Percentiles rank a stretch among this genome's conserved stretches.
phyloP scores from a whole-genome alignment of 2,113 vertebrate species.

The Cygnus buccinator region DNA sequence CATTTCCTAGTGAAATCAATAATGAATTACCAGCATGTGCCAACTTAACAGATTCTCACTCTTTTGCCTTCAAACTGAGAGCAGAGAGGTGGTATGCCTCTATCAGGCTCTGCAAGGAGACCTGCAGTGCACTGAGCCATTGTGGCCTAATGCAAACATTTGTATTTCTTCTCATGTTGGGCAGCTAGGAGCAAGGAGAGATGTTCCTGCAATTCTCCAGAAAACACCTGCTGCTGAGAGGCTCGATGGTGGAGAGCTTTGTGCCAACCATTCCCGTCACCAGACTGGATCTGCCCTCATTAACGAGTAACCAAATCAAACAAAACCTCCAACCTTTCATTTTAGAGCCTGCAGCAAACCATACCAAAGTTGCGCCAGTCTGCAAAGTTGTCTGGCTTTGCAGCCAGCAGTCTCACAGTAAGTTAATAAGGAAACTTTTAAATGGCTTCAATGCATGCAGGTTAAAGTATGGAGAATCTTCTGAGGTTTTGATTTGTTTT shows the following conservation, averaged over 20 bases:
- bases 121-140: neutral
- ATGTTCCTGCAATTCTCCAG: neutral
- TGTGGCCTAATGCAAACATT: neutral
- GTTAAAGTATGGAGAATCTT: neutral
- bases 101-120: rapidly evolving
- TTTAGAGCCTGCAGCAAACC: neutral
- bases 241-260: neutral
- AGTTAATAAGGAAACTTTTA: neutral
- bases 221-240: neutral
- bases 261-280: neutral
- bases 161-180: neutral
- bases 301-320: constrained; percentile 62
- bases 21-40: neutral
- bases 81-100: neutral
- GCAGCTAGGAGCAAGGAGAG: neutral
- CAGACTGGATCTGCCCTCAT: neutral
- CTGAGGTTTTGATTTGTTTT: neutral
- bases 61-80: neutral
- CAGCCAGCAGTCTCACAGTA: neutral
- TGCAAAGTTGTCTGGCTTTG: neutral
- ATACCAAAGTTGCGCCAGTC: neutral
- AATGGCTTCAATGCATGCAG: neutral
- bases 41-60: neutral
- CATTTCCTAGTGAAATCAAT: neutral
- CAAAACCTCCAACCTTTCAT: constrained; percentile 4